Percentiles rank a stretch among this genome's conserved stretches.
These are phyloP conservation scores for Pelecanoides urinatrix DNA, from an alignment of 2,113 vertebrate genomes.

Conservation along the genomic window DNA sequence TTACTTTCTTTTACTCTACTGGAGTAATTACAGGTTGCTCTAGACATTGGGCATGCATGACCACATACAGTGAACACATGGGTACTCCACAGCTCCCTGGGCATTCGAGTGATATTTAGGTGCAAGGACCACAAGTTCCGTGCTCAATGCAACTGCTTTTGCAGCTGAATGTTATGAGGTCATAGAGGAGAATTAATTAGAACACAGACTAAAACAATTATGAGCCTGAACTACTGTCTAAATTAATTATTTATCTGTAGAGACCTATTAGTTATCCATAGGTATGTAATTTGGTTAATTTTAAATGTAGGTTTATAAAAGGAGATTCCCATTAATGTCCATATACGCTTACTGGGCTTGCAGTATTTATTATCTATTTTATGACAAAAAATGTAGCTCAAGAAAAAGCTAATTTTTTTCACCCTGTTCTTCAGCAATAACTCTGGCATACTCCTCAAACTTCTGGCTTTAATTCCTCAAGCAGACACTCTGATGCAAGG, in stretches of 20 bases:
- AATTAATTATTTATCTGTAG: neutral
- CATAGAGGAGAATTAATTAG: neutral
- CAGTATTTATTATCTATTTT: neutral
- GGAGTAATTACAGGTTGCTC: neutral
- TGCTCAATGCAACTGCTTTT: neutral
- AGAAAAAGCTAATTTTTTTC: neutral
- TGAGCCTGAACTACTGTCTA: neutral
- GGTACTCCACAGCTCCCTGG: neutral
- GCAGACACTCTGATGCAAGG: neutral
- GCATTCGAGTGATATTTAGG: neutral
- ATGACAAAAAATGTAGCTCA: neutral
- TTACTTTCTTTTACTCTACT: neutral
- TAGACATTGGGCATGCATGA: neutral
- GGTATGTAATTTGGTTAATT: neutral
- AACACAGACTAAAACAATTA: neutral
- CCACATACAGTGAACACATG: fast-evolving
- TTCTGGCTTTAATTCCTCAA: neutral
- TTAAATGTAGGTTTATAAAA: neutral
- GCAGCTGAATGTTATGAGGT: neutral
- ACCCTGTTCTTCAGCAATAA: neutral
- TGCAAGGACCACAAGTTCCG: neutral
- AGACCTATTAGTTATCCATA: neutral
- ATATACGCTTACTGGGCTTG: neutral
- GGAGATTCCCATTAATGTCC: neutral
- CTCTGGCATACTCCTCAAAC: neutral